These are phyloP conservation scores for Eudasyphora cyanicolor DNA, from an alignment of 2,888 invertebrate species.

Conservation along the genomic window DNA sequence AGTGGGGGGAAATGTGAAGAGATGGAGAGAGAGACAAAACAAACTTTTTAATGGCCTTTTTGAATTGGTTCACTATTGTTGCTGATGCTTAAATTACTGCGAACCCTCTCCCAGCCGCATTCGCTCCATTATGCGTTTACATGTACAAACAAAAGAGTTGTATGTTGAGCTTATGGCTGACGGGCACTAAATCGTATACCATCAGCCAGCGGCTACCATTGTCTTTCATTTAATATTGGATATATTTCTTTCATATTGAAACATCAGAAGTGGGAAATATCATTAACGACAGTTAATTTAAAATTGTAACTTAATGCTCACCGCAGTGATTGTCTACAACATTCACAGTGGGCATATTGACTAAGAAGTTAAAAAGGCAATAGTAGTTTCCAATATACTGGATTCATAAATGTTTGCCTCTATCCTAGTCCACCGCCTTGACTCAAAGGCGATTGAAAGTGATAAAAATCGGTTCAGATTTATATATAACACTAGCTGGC, in stretches of 20 bases:
- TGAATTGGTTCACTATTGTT: background rate
- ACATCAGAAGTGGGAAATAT: conserved; percentile 24
- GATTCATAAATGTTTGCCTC: too few relatives aligned
- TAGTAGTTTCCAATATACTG: too few relatives aligned
- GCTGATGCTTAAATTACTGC: too few relatives aligned
- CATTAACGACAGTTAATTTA: conserved; percentile 55
- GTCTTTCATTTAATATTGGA: conserved; percentile 1
- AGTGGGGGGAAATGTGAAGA: too few relatives aligned
- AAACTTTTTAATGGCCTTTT: background rate
- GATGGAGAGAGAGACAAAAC: background rate
- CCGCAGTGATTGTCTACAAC: conserved; percentile 51
- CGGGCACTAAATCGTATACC: background rate
- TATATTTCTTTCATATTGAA: conserved; percentile 14
- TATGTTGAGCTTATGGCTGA: background rate
- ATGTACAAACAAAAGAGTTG: background rate
- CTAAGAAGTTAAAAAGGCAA: too few relatives aligned
- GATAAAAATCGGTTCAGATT: too few relatives aligned
- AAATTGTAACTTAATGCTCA: conserved; percentile 50
- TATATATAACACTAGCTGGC: too few relatives aligned
- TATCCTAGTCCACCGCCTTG: too few relatives aligned
- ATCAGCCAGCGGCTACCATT: background rate
- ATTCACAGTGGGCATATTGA: too few relatives aligned
- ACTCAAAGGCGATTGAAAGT: too few relatives aligned
- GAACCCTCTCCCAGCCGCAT: background rate
- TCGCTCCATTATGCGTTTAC: background rate